These are phyloP conservation scores for Bradypus variegatus DNA, from an alignment of 2,797 vertebrate species.

Conservation along the genomic window DNA sequence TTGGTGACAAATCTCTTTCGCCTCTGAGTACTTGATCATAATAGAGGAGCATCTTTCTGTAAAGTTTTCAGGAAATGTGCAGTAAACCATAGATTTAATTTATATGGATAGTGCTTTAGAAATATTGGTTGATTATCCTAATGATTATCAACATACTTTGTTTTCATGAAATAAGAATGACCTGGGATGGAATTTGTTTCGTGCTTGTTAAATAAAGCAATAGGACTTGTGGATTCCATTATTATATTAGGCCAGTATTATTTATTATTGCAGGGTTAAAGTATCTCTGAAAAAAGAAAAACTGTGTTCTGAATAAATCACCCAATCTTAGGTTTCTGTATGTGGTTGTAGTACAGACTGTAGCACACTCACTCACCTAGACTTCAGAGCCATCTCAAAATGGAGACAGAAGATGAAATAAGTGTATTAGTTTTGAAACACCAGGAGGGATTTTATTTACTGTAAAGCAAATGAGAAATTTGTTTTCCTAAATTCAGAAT, in stretches of 20 bases:
- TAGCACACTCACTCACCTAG: not conserved
- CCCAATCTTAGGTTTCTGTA: not conserved
- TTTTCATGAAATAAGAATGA: not conserved
- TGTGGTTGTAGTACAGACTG: not conserved
- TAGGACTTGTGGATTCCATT: not conserved
- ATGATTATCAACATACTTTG: not conserved
- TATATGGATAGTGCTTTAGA: not conserved
- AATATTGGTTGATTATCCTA: not conserved
- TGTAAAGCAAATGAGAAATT: constrained; percentile 12
- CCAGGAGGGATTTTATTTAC: not conserved
- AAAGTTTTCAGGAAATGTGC: constrained; percentile 3
- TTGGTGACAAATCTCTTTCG: not conserved
- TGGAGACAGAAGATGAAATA: not conserved
- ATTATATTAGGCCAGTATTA: not conserved
- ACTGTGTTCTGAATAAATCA: not conserved
- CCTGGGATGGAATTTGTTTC: not conserved
- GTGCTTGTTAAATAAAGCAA: not conserved
- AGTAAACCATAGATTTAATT: not conserved
- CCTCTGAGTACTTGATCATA: not conserved
- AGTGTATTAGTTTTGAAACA: not conserved
- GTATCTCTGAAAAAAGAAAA: not conserved
- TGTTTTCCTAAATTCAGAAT: not conserved
- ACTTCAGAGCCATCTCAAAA: not conserved
- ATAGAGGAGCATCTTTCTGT: not conserved
- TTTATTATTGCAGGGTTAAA: not conserved